Base-by-base conservation (phyloP, 2,888 invertebrate genomes). In the Catocala nupta region DNA sequence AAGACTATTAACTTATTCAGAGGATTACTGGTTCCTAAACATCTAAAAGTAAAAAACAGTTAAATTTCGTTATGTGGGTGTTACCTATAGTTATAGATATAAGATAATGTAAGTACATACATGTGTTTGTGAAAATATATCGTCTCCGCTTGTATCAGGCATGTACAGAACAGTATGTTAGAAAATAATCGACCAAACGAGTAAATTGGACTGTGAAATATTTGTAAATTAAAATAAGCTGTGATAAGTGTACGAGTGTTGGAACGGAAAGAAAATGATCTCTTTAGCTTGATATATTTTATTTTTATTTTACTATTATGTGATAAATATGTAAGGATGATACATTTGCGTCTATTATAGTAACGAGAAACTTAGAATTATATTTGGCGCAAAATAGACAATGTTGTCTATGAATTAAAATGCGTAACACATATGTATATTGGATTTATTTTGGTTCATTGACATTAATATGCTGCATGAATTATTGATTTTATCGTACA, bases 161-260 rank as follows among this genome's bases (percentile, higher is more conserved):
- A 68, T 76, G 66, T 72, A 71, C 71, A 75, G 75, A 71, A 59
- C 66, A 57, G 60, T 71, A 76, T 78, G 66, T 70, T 73, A 79
- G 70, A 69, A 71, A 76, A 79, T 81, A 82, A 86, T 83, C 79
- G 90, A 91, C 90, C 90, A 91, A 90, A 82, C 75, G 75, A 80
- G 72, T 82, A 81, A 84, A 85, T 78, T 75, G 82, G 81, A 86
- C 80, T 86, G 86, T 87, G 84, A 88, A 78, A 72, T 87, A 86
- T 79, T 83, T 88, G 84, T 91, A 90, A 87, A 90, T 87, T 84
- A 85, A 50, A 55, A 85, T 88, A 88, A 91, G 87, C 92, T 93
- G 92, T 93, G 92, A 93, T 93, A 93, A 90, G 91, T 87, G 87
- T 85, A 80, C 72, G 81, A 78, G 73, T 75, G 77, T 77, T 68